Base-by-base conservation (phyloP, 1,140 invertebrate species). In the Diploscapter pachys region DNA sequence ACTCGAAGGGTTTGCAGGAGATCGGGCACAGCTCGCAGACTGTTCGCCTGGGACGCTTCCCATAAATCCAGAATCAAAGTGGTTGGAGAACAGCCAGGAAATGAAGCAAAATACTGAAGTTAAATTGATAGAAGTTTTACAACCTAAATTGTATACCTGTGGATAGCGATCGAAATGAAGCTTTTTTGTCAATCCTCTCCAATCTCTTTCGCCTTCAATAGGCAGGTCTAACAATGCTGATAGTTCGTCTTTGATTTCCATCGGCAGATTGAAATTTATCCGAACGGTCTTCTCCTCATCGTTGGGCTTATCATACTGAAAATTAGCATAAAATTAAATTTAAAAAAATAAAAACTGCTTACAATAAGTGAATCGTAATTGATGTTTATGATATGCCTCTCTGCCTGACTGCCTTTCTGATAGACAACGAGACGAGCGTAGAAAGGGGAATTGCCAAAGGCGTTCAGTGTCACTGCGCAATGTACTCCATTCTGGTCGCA, bases 401-500 rank as follows among this genome's bases (percentile, higher is more conserved):
- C 82, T 53, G 72, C 66, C 11, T 78, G 53, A 62, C 76, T 85
- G 55, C 78, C 78, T 65, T 85, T 85, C 63, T 83, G 82, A 73
- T 83, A 83, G 59, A 84, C 67, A 52, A 79, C 69, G 3, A 79
- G 56, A 54, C 76, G 71, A 8, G 68, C 56, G 11, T 51, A 52
- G 57, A 78, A 78, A 55, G 65, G 50, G 8, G 66, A 57, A 49
- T 48, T 69, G 4, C 72, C 78, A 6, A 68, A 55, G 4, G 77
- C 61, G 31, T 75, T 70, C 13, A 83, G 52, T 48, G 69, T 71
- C 5, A 83, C 52, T 2, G 71, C 66, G 62, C 81, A 85, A 67
- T 83, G 82, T 5, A 83, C 71, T 6, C 82, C 82, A 69, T 83
- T 83, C 65, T 83, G 82, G 59, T 79, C 71, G 72, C 81, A 84